Conservation (phyloP, 2,113 vertebrate genomes). For the Stomatorhinus ivindoensis region DNA sequence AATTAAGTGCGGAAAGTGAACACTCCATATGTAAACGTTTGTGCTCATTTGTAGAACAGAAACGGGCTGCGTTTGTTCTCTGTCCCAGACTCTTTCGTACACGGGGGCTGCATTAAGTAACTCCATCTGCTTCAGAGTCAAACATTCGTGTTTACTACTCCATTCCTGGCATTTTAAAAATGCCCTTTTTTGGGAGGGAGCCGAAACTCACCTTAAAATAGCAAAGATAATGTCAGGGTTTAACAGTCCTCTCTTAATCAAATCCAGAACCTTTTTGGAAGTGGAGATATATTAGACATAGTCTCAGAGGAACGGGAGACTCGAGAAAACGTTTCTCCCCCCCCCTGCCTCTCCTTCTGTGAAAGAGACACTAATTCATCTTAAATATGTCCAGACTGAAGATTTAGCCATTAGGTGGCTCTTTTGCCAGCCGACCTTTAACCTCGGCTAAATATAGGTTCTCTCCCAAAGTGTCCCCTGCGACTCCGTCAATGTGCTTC, state of each 20-base stretch:
- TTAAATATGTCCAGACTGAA: constrained; percentile 30
- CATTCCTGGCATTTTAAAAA: constrained; percentile 19
- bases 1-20: not conserved
- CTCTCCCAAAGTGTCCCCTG: constrained; percentile 6
- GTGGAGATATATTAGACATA: constrained; percentile 27
- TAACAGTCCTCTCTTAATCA: constrained; percentile 29
- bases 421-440: constrained; percentile 21
- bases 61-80: constrained; percentile 17
- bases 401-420: constrained; percentile 9
- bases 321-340: not conserved
- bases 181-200: constrained; percentile 22
- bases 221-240: constrained; percentile 34
- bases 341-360: constrained; percentile 12
- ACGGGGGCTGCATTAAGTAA: constrained; percentile 24
- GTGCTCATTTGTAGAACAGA: not conserved
- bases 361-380: constrained; percentile 31
- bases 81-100: constrained; percentile 9
- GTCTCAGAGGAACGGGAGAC: not conserved
- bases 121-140: constrained; percentile 28
- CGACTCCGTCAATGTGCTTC: not conserved
- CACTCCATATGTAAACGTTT: not conserved
- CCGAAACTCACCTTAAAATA: constrained; percentile 31
- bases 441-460: constrained; percentile 25
- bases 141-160: constrained; percentile 23
- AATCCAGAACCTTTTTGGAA: constrained; percentile 30